phyloP scores from a whole-genome alignment of 2,888 invertebrate species.

The Camptogramma bilineatum region DNA sequence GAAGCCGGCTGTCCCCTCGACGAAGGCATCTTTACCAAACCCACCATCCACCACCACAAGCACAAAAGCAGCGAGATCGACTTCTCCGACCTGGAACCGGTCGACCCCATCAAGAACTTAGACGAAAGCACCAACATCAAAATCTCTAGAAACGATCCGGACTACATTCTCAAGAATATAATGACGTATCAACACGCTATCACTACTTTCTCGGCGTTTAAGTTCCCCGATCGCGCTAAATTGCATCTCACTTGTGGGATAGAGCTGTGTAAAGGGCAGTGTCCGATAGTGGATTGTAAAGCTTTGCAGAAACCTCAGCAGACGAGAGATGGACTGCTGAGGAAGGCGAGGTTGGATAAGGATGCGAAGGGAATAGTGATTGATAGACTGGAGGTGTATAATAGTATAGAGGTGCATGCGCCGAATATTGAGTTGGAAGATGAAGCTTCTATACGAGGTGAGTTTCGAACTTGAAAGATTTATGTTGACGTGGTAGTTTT shows the following conservation, averaged over 20 bases:
- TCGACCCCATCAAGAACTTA: constrained; percentile 64
- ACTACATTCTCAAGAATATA: constrained; percentile 73
- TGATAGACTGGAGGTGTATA: constrained; percentile 90
- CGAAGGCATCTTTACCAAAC: constrained; percentile 86
- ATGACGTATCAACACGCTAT: constrained; percentile 83
- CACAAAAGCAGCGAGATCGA: constrained; percentile 71
- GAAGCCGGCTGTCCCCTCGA: constrained; percentile 91
- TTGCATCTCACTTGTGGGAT: constrained; percentile 91
- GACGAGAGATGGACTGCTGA: constrained; percentile 75
- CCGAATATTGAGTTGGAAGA: constrained; percentile 91
- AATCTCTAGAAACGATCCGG: constrained; percentile 66
- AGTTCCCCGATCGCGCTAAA: constrained; percentile 92
- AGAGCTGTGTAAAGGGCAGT: constrained; percentile 90
- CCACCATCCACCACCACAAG: constrained; percentile 75
- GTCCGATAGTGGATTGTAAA: constrained; percentile 86
- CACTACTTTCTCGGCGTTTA: constrained; percentile 92
- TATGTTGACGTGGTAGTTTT: too few relatives aligned
- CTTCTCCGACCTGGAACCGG: constrained; percentile 68
- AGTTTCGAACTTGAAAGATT: constrained; percentile 17
- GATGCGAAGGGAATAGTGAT: constrained; percentile 85
- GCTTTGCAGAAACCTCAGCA: constrained; percentile 75
- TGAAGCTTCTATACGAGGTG: constrained; percentile 82
- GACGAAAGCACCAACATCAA: constrained; percentile 64
- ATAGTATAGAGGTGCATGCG: constrained; percentile 92
- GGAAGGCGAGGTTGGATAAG: constrained; percentile 79